phyloP scores from a whole-genome alignment of 2,888 invertebrate genomes.

The Graphium colonna region DNA sequence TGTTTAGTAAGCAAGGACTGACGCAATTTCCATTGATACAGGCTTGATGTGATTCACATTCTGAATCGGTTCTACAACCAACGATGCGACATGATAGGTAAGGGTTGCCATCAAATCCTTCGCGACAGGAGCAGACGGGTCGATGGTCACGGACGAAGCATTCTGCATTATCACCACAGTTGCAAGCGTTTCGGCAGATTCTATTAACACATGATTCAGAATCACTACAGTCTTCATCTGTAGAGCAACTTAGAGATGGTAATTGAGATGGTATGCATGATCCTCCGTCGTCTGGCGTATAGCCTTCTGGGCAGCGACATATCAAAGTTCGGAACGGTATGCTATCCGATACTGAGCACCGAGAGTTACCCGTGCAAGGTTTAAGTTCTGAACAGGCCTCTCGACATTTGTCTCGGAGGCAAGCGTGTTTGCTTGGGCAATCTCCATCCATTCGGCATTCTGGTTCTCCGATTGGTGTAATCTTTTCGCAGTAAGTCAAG shows the following conservation, averaged over 20 bases:
- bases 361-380: conserved; percentile 87
- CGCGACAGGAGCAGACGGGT: conserved; percentile 91
- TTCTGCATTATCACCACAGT: conserved; percentile 91
- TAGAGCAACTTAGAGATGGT: conserved; percentile 87
- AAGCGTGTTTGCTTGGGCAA: conserved; percentile 89
- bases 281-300: conserved; percentile 88
- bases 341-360: conserved; percentile 91
- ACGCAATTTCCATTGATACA: conserved; percentile 92
- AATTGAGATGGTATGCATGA: conserved; percentile 87
- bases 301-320: conserved; percentile 92
- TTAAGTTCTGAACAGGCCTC: conserved; percentile 88
- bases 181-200: conserved; percentile 92
- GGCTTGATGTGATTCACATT: conserved; percentile 90
- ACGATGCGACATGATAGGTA: conserved; percentile 88
- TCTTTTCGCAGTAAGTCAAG: conserved; percentile 84
- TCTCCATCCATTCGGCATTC: conserved; percentile 89
- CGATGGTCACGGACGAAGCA: conserved; percentile 91
- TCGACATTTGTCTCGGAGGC: conserved; percentile 87
- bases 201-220: conserved; percentile 92
- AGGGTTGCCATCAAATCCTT: conserved; percentile 93
- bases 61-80: conserved; percentile 90
- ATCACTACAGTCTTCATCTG: conserved; percentile 88
- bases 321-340: conserved; percentile 92
- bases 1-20: conserved; percentile 90
- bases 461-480: conserved; percentile 73